Conservation (phyloP, 2,888 invertebrate species). For the Drosophila buzzatii region DNA sequence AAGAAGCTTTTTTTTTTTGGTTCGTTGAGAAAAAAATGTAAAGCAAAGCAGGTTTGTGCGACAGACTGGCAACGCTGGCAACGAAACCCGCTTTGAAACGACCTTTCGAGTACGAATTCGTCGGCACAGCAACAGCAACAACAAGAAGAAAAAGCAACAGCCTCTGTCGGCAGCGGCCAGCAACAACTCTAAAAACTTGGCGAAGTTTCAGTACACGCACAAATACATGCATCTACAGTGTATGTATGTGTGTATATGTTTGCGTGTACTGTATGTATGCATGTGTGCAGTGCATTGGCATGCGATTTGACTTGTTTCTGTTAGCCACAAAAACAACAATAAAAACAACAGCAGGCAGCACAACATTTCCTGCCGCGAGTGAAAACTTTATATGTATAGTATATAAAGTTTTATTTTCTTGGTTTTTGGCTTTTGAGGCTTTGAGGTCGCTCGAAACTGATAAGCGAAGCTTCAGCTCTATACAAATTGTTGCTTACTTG, state of each 20-base stretch:
- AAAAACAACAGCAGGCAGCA: constrained; percentile 29
- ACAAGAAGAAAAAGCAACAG: constrained; percentile 67
- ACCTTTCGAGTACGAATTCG: constrained; percentile 84
- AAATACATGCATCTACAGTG: neutral
- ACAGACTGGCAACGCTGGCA: constrained; percentile 82
- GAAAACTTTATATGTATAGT: constrained; percentile 49
- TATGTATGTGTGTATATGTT: constrained; percentile 17
- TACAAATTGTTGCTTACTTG: constrained; percentile 43
- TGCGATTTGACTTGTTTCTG: constrained; percentile 79
- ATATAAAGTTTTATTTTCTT: constrained; percentile 31
- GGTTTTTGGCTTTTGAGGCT: constrained; percentile 69
- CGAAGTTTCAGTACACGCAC: constrained; percentile 56
- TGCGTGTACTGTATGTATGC: constrained; percentile 6
- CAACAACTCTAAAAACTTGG: constrained; percentile 73
- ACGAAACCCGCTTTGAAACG: constrained; percentile 83
- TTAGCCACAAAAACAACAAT: constrained; percentile 43
- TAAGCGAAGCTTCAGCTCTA: constrained; percentile 53
- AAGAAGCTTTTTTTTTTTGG: constrained; percentile 61
- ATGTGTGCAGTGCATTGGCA: constrained; percentile 75
- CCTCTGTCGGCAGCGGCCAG: constrained; percentile 51
- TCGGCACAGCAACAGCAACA: constrained; percentile 71
- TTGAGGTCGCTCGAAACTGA: constrained; percentile 70
- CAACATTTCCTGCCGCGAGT: constrained; percentile 71
- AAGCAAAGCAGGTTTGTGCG: constrained; percentile 77
- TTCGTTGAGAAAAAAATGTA: constrained; percentile 70